Base-by-base conservation (phyloP, 2,113 vertebrate species). In the Cepphus grylle region DNA sequence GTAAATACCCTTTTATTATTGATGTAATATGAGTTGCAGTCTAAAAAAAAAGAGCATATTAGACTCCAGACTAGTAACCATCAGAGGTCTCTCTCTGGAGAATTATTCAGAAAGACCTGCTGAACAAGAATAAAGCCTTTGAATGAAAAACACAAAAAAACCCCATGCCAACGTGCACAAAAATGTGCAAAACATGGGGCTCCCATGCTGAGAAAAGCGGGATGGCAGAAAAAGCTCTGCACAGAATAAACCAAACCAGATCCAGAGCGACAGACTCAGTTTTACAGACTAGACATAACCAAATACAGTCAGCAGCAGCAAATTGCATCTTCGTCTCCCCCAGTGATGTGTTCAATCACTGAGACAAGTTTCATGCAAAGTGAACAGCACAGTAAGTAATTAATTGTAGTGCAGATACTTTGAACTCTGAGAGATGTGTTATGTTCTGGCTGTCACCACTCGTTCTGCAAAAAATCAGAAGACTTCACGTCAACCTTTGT, bases 401-500 rank as follows among this genome's bases (percentile, higher is more conserved):
- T 95, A 96, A 96, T 77, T 94, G 77, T 72, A 71, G 63, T 47
- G 36, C 61, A 95, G 72, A 95, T 26, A 81, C 77, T 96, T 93
- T 87, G 86, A 94, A 93, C 84, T 69, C 81, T 42, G 52, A 93
- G 59, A 94, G 26, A 55, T 72, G 11, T 42, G 38, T 78, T 81
- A 65, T 45, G 71, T 93, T 93, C 89, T 15, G 45, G 43, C 76
- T 95, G 89, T 90, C 91, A 92, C 69, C 38, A 80, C 71, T 92
- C 18, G 0, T 88, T 93, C 65, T 63, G 38, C 34, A 88, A 83
- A 83, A 94, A 88, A 53, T 73, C 32, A 76, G 70, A 89, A 58
- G 50, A 88, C 67, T 95, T 89, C 86, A 30, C 36, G 12, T 76
- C 55, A 45, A 15, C 27, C 77, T 70, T 30, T 78, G 19, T 38